Conservation (phyloP, 2,888 invertebrate genomes). For the Sarcophaga variegata region DNA sequence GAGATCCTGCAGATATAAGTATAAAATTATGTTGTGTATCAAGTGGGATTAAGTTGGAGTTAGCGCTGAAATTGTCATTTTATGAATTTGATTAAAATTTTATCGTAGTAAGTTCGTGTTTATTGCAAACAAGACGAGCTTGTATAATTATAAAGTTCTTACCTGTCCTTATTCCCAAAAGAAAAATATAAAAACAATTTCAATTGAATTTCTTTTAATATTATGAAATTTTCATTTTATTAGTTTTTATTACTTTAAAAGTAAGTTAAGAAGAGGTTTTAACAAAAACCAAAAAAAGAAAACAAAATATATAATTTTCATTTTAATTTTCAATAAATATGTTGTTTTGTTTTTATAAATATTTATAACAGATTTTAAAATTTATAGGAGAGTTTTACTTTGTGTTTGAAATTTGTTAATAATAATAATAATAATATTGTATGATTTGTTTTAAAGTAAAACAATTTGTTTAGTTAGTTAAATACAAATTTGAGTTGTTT, state of each 20-base stretch:
- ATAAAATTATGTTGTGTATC: no score
- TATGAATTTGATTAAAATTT: no score
- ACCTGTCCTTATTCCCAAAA: no score
- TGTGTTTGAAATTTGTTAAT: conserved; percentile 30
- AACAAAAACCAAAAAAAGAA: conserved; percentile 62
- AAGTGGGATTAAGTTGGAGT: no score
- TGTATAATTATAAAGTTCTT: no score
- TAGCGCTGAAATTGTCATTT: no score
- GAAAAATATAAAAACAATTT: conserved; percentile 7
- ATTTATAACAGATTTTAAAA: conserved; percentile 45
- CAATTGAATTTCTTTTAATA: conserved; percentile 9
- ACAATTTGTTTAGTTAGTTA: neutral
- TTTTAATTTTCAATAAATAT: conserved; percentile 2
- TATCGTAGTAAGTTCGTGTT: no score
- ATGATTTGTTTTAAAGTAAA: neutral
- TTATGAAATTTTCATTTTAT: conserved; percentile 55
- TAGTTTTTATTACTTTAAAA: conserved; percentile 59
- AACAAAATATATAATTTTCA: neutral
- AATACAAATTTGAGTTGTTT: neutral
- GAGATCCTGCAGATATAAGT: no score
- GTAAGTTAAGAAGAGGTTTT: conserved; percentile 60
- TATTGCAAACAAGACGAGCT: no score
- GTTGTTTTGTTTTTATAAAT: conserved; percentile 24
- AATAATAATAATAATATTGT: neutral
- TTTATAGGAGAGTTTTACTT: neutral